Percentiles rank a stretch among this genome's conserved stretches.
These are phyloP conservation scores for Drosophila serrata DNA, from an alignment of 1,140 invertebrate genomes.

Conservation along the genomic window DNA sequence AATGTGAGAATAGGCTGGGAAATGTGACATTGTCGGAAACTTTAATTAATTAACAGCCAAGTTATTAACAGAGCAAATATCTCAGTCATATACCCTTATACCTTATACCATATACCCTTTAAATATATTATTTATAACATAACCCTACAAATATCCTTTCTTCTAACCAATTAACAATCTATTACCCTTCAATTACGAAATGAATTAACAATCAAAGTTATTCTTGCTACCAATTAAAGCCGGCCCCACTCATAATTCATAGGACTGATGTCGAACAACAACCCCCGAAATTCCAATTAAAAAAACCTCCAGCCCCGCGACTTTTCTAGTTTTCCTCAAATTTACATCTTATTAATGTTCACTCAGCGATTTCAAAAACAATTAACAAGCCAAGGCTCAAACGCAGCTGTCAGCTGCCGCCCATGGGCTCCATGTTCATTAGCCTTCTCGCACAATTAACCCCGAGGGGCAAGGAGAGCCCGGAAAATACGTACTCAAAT, in stretches of 20 bases:
- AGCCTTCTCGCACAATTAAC: slow-evolving; percentile 62
- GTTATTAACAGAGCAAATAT: neutral
- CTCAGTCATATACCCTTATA: too few relatives aligned
- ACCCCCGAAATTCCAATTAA: slow-evolving; percentile 26
- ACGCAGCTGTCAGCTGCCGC: slow-evolving; percentile 41
- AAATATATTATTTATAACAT: neutral
- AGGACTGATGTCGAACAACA: slow-evolving; percentile 4
- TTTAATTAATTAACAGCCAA: slow-evolving; percentile 13
- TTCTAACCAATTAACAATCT: neutral
- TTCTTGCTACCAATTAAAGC: slow-evolving; percentile 24
- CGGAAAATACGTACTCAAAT: slow-evolving; percentile 31
- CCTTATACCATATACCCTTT: too few relatives aligned
- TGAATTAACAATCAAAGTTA: slow-evolving; percentile 41
- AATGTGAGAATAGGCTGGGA: neutral
- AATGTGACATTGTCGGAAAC: slow-evolving; percentile 6
- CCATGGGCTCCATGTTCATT: slow-evolving; percentile 49
- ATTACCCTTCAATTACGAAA: slow-evolving; percentile 21
- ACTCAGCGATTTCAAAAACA: slow-evolving; percentile 54
- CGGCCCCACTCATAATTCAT: slow-evolving; percentile 31
- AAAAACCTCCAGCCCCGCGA: neutral
- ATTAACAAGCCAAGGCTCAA: slow-evolving; percentile 43
- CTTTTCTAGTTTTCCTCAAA: slow-evolving; percentile 41
- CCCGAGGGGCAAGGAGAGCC: slow-evolving; percentile 35
- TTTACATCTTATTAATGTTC: slow-evolving; percentile 59
- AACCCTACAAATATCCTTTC: neutral